Base-by-base conservation (phyloP, 2,797 vertebrate species). In the Ataeniobius toweri region DNA sequence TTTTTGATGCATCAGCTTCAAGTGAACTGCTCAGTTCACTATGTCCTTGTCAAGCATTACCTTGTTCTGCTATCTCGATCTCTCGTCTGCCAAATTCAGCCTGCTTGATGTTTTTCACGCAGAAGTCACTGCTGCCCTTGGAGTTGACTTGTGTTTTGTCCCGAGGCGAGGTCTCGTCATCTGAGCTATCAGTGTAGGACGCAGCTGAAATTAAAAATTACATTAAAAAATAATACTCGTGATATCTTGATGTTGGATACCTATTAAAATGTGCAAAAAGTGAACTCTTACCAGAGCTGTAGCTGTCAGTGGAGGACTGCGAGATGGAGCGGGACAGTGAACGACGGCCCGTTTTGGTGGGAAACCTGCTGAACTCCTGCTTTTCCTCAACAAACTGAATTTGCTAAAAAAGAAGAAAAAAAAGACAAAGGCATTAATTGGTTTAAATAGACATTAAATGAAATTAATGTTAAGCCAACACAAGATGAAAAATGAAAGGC, bases 381-480 rank as follows among this genome's bases (percentile, higher is more conserved):
- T 98, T 97, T 92, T 98, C 97, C 95, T 98, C 97, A 79, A 97
- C 97, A 95, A 99, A 99, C 81, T 98, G 97, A 93, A 99, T 98
- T 96, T 99, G 97, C 97, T 98, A 46, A 41, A 24, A 67, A 71
- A 71, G 2, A 75, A 26, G 48, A 67, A 77, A 3, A 79, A 31
- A 63, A 81, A 26, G 3, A 71, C 4, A 4, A 1, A 75, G 14
- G 50, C 68, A 3, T 74, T 3, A 13, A 9, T 31, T 2, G 1
- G 28, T 73, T 78, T 56, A 10, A 74, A 63, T 1, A 44, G 39
- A 46, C 31, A 22, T n/a, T 0, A 39, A 67, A 77, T 77, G 2
- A 72, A 59, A 74, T 28, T 0, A 59, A 39, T 14, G 7, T 9
- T 59, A 31, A 59, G 22, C 18, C 48, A 39, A 36, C 31, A 26